Evolutionary conservation across 2,797 vertebrate species (phyloP).

Genomic region (Hephaestus fuliginosus): DNA sequence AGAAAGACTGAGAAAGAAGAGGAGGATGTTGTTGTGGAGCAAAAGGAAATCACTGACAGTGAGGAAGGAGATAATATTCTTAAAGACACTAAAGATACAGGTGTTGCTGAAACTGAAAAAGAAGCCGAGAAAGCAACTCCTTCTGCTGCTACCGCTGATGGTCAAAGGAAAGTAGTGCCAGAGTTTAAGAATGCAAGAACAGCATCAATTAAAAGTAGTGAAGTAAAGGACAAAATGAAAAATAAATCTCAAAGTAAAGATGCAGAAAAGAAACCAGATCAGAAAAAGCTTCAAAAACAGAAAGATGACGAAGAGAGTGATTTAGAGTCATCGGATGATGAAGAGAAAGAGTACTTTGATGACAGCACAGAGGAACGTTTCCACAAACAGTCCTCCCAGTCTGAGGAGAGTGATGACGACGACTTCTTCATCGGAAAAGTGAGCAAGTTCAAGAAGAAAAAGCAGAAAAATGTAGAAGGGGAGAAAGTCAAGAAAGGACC

Average conservation of each 20-base stretch:
- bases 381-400: constrained; percentile 91
- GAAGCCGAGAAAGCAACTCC: background rate
- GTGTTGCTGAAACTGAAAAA: constrained; percentile 3
- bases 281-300: constrained; percentile 26
- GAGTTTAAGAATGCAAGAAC: constrained; percentile 8
- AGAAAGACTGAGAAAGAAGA: constrained; percentile 12
- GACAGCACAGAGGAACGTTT: constrained; percentile 99
- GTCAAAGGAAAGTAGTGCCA: constrained; percentile 31
- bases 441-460: constrained; percentile 89
- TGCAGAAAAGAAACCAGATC: constrained; percentile 5
- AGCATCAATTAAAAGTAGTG: constrained; percentile 18
- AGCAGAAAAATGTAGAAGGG: constrained; percentile 20
- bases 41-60: constrained; percentile 9
- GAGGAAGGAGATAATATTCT: background rate
- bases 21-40: background rate
- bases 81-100: constrained; percentile 25
- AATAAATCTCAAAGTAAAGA: constrained; percentile 20
- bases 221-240: constrained; percentile 27
- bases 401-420: constrained; percentile 89
- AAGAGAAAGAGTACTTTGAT: constrained; percentile 93
- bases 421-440: constrained; percentile 97
- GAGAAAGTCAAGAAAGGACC: constrained; percentile 45
- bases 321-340: constrained; percentile 77
- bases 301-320: constrained; percentile 73
- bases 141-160: background rate